Base-by-base conservation (phyloP, 1,140 invertebrate species). In the Pararge aegeria region DNA sequence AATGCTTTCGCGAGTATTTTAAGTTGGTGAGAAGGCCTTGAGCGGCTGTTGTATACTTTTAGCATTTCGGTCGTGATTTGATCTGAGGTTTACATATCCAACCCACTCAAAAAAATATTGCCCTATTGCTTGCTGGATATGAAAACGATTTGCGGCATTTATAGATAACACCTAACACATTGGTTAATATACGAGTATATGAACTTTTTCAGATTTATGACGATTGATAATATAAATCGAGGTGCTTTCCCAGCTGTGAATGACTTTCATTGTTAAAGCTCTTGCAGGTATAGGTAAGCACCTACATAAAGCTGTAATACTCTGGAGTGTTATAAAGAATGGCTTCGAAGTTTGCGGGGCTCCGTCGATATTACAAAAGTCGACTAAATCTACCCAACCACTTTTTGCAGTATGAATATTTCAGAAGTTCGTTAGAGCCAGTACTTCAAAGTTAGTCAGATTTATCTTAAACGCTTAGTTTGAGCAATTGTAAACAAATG, bases 361-460 rank as follows among this genome's bases (percentile, higher is more conserved):
- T 46, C 42, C 42, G 18, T 20, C 42, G 42, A 46, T 46, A 46
- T 46, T 46, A 46, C 42, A 46, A 46, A 46, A 46, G 42, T 46
- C 42, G 42, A 46, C 42, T 46, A 46, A 46, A 46, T 46, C 42
- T 19, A 46, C 42, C 42, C 42, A n/a, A 34, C 16, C 42, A 42
- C 42, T 46, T 46, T 46, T 46, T 46, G 42, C 42, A 20, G 42
- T 46, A 46, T 46, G 42, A 46, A 46, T 46, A 46, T 46, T 46
- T 46, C 42, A 46, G 18, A 46, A 46, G 42, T 46, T 46, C 42
- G 42, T 46, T 46, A 46, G 42, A 19, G 19, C 18, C 42, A 20
- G 42, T 46, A 46, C 42, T 46, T 46, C 20, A 20, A 46, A 46
- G 42, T 46, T 46, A 19, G 42, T 20, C 18, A 4, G 10, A 18